Evolutionary conservation across 2,888 invertebrate genomes (phyloP).

Genomic region (Omphaloscelis lunosa): DNA sequence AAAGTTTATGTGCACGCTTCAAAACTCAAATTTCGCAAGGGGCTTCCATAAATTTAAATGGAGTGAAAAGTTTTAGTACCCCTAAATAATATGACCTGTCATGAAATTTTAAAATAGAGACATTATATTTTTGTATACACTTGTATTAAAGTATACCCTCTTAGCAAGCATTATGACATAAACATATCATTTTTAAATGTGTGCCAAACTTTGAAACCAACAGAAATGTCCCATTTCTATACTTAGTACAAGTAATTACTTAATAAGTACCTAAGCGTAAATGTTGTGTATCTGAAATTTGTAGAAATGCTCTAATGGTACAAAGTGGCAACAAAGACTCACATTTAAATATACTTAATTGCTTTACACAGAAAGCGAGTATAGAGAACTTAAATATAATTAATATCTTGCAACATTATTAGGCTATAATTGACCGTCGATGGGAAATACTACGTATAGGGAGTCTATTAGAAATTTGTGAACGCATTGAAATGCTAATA

Average conservation of each 20-base stretch:
- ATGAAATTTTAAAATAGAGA: conserved; percentile 39
- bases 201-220: conserved; percentile 82
- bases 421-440: conserved; percentile 30
- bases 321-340: conserved; percentile 68
- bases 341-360: conserved; percentile 55
- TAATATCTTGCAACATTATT: conserved; percentile 40
- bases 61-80: conserved; percentile 47
- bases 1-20: conserved; percentile 62
- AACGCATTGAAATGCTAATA: conserved; percentile 50
- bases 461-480: conserved; percentile 50
- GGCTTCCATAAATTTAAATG: conserved; percentile 71
- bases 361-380: conserved; percentile 36
- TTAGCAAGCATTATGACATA: conserved; percentile 66
- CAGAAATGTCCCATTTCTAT: conserved; percentile 80
- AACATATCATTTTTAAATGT: conserved; percentile 81
- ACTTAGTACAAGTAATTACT: conserved; percentile 63
- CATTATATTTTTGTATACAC: conserved; percentile 75
- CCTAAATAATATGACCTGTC: conserved; percentile 22
- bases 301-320: conserved; percentile 64
- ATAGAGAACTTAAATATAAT: conserved; percentile 30
- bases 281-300: conserved; percentile 48
- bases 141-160: conserved; percentile 65
- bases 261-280: conserved; percentile 52
- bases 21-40: conserved; percentile 54
- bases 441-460: conserved; percentile 35